Evolutionary conservation across 1,140 invertebrate genomes (phyloP).

Genomic region (Triops longicaudatus): DNA sequence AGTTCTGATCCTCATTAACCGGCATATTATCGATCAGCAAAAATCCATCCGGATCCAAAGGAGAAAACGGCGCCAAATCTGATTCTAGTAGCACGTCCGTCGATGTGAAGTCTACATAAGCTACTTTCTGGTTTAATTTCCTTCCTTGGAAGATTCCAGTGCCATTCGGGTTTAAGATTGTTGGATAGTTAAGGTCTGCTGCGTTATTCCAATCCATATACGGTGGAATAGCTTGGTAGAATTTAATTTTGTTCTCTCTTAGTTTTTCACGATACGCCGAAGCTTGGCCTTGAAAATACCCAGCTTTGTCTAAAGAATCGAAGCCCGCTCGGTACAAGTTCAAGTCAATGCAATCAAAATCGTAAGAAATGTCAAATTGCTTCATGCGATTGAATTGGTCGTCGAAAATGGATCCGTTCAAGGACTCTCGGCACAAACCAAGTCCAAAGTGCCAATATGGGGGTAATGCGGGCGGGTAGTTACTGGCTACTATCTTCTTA

Average conservation of each 20-base stretch:
- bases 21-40: slow-evolving; percentile 27
- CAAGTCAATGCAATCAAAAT: slow-evolving; percentile 31
- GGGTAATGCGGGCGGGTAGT: slow-evolving; percentile 35
- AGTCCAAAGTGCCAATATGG: slow-evolving; percentile 43
- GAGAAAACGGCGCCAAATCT: neutral
- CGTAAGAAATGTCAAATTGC: slow-evolving; percentile 32
- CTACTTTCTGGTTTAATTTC: neutral
- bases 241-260: slow-evolving; percentile 8
- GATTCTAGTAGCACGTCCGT: neutral
- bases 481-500: neutral
- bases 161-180: neutral
- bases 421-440: slow-evolving; percentile 41
- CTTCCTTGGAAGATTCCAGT: neutral
- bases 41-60: slow-evolving; percentile 21
- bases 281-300: neutral
- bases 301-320: neutral
- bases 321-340: slow-evolving; percentile 17
- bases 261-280: neutral
- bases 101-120: neutral
- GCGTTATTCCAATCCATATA: neutral
- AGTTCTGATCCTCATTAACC: slow-evolving; percentile 13
- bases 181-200: neutral
- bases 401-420: slow-evolving; percentile 35
- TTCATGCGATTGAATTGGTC: slow-evolving; percentile 35
- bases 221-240: slow-evolving; percentile 1